Base-by-base conservation (phyloP, 2,113 vertebrate species). In the Nipponia nippon region DNA sequence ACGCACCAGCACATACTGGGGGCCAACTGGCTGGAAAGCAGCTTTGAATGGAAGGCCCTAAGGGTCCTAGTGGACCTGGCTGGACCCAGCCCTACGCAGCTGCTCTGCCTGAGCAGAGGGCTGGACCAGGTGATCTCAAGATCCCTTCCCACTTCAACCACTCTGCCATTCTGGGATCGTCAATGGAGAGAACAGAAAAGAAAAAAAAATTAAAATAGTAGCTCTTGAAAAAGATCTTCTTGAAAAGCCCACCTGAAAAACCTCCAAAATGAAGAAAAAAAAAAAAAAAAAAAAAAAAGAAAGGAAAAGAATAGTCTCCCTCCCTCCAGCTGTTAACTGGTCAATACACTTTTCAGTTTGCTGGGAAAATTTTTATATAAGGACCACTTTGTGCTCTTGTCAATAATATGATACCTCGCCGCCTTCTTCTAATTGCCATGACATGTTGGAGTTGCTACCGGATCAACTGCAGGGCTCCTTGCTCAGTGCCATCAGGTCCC, bases 401-500 rank as follows among this genome's bases (percentile, higher is more conserved):
- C 66, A 83, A 50, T 61, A 38, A 61, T 15, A 30, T 5, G 16
- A 66, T 6, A 34, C 11, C 42, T 83, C 5, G 6, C 2, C 5
- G 3, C 36, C 5, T 44, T n/a, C 17, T 89, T 72, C 58, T 85
- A 91, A 78, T 69, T 77, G 73, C 40, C 17, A 7, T 13, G 56
- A 56, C 20, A 78, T 3, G 1, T 21, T 1, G 1, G 71, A 46
- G 32, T 22, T 70, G 58, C 70, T 62, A 18, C 50, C 2, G 2
- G 50, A 53, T 32, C 27, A 72, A 19, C 5, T 7, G 0, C 5
- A 30, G 46, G 27, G 52, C 63, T 94, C 69, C 63, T 53, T 7
- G 0, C 30, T 55, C 8, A 0, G 25, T 42, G 25, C 47, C 63
- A 11, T 5, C 2, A 0, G n/a, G 32, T 38, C 56, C 36, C 40